phyloP scores from a whole-genome alignment of 2,113 vertebrate species.

The Marcusenius ussheri region DNA sequence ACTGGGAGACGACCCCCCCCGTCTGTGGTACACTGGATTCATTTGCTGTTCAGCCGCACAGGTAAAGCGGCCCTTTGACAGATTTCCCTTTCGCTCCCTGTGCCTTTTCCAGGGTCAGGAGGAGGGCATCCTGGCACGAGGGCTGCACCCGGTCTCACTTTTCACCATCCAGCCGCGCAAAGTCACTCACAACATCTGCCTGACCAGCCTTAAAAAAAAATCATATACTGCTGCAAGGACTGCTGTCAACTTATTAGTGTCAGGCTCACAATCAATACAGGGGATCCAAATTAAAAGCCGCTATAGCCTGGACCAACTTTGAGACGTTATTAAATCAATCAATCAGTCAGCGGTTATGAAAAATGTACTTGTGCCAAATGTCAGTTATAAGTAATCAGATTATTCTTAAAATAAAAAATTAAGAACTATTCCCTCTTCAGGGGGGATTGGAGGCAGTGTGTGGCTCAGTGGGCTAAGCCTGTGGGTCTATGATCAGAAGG shows the following conservation, averaged over 20 bases:
- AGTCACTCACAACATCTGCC: slow-evolving; percentile 6
- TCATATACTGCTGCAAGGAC: not conserved
- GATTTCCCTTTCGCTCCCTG: not conserved
- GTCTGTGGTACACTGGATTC: not conserved
- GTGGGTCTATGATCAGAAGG: no score
- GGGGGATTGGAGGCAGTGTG: no score
- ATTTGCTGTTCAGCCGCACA: not conserved
- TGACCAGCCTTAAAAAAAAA: not conserved
- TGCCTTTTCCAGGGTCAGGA: not conserved
- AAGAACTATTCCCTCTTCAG: not conserved
- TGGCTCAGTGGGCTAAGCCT: no score
- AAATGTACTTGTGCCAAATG: not conserved
- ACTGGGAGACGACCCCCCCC: not conserved
- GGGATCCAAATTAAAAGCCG: not conserved
- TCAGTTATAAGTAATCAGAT: not conserved
- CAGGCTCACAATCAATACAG: not conserved
- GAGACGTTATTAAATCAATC: not conserved
- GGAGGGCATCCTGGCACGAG: not conserved
- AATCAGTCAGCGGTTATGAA: not conserved
- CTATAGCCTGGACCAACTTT: not conserved
- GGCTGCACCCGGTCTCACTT: slow-evolving; percentile 25
- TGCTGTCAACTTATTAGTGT: not conserved
- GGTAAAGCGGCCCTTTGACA: slow-evolving; percentile 9
- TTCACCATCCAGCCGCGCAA: slow-evolving; percentile 15
- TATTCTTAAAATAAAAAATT: not conserved